Evolutionary conservation across 1,140 invertebrate species (phyloP).

Genomic region (Protaetia brevitarsis): DNA sequence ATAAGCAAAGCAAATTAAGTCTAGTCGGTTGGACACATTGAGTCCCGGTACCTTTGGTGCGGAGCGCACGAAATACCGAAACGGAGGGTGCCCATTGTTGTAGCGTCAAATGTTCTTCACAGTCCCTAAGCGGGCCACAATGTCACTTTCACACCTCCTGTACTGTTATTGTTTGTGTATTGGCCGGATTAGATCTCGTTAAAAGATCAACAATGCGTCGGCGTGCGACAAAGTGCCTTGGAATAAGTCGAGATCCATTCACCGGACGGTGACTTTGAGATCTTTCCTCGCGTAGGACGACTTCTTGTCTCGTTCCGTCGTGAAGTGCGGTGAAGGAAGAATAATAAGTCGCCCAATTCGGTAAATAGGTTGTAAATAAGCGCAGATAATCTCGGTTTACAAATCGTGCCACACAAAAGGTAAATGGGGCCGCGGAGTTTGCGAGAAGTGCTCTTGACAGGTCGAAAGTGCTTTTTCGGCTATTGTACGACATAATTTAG

Average conservation of each 20-base stretch:
- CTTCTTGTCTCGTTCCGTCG: background rate
- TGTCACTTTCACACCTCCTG: constrained; percentile 45
- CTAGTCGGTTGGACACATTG: constrained; percentile 39
- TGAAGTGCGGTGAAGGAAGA: background rate
- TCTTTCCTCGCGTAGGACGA: no score
- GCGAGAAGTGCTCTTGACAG: no score
- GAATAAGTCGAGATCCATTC: background rate
- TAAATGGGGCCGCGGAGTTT: no score
- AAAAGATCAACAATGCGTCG: constrained; percentile 25
- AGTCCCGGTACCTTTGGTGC: constrained; percentile 37
- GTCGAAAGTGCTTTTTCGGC: no score
- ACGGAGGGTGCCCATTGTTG: constrained; percentile 40
- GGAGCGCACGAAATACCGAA: constrained; percentile 40
- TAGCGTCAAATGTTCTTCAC: constrained; percentile 41
- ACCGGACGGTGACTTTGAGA: background rate
- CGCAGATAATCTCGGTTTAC: constrained; percentile 5
- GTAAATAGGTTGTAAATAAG: constrained; percentile 15
- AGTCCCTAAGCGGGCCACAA: constrained; percentile 41
- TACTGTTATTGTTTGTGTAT: constrained; percentile 44
- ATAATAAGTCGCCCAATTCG: background rate
- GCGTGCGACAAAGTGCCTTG: background rate
- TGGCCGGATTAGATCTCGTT: constrained; percentile 37
- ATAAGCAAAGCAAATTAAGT: constrained; percentile 43
- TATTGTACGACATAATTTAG: no score
- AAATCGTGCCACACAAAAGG: background rate